These are phyloP conservation scores for Sarcophaga variegata DNA, from an alignment of 2,888 invertebrate species.

Conservation along the genomic window DNA sequence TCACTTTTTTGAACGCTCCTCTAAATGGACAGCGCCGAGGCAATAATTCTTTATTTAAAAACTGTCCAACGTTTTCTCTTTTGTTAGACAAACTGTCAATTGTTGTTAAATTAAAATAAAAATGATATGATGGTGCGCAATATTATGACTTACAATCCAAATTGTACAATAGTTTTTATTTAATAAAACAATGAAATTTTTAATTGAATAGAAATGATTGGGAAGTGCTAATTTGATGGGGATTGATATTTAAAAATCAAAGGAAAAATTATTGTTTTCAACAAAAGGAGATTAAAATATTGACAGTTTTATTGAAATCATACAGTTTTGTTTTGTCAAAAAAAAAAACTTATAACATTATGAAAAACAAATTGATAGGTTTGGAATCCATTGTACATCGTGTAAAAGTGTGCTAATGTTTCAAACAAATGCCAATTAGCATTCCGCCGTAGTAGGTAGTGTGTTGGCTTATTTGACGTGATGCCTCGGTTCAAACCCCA, in stretches of 20 bases:
- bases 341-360: background rate
- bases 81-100: conserved; percentile 51
- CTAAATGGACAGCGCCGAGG: background rate
- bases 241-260: no score
- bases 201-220: conserved; percentile 37
- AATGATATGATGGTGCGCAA: background rate
- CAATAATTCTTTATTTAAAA: conserved; percentile 29
- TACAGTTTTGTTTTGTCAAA: no score
- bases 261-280: no score
- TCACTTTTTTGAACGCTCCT: background rate
- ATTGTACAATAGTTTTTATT: conserved; percentile 8
- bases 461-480: no score
- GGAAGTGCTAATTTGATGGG: background rate
- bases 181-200: conserved; percentile 9
- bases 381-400: no score
- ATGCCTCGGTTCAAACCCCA: no score
- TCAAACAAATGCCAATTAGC: no score
- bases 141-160: background rate
- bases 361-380: background rate
- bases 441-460: no score
- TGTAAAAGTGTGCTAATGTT: no score
- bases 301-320: no score
- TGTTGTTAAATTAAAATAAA: conserved; percentile 48
- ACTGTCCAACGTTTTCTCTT: background rate
- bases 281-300: no score